Evolutionary conservation across 2,888 invertebrate species (phyloP), one percentile per base, ranked within the genome.

Genomic region (Lycophotia porphyrea): DNA sequence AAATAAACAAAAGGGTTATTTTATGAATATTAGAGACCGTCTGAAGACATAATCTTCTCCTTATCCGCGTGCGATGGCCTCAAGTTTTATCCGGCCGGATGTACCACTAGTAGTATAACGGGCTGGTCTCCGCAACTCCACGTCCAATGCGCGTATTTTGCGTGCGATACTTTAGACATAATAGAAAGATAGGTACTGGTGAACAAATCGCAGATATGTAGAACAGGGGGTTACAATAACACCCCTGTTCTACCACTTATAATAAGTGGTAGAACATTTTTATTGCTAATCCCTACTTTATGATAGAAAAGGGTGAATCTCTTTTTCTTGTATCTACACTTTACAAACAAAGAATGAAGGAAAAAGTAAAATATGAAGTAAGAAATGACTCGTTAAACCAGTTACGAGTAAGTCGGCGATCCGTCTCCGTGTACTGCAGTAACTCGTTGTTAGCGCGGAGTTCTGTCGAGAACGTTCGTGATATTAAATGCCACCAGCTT

Each of bases 291-390:
- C 5, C 5, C n/a, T 34, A 21, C n/a, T 49, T 49, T 9, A 24
- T 24, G 24, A 24, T 9, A n/a, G 13, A 52, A n/a, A 49, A 44
- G 55, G 47, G 3, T 55, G 15, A 76, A 27, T 68, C 47, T 60
- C 13, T 0, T n/a, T 18, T 3, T 39, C 7, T 31, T 66, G 18
- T 9, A n/a, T 36, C 11, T 8, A n/a, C 47, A 39, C 5, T 67
- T 52, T 1, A 2, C 31, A 58, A 44, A 34, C 55, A 34, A 18
- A 42, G 24, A 36, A 11, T n/a, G 0, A 2, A 47, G 44, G n/a
- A 75, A 78, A 78, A 66, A n/a, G n/a, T 78, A 78, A 78, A 66
- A n/a, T 21, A 55, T 36, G 9, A 39, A 58, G 5, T 31, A 9
- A 36, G 79, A 47, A 79, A 79, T 58, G 1, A 58, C 34, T 24